Evolutionary conservation across 2,797 vertebrate species (phyloP).

Genomic region (Lagothrix lagotricha): DNA sequence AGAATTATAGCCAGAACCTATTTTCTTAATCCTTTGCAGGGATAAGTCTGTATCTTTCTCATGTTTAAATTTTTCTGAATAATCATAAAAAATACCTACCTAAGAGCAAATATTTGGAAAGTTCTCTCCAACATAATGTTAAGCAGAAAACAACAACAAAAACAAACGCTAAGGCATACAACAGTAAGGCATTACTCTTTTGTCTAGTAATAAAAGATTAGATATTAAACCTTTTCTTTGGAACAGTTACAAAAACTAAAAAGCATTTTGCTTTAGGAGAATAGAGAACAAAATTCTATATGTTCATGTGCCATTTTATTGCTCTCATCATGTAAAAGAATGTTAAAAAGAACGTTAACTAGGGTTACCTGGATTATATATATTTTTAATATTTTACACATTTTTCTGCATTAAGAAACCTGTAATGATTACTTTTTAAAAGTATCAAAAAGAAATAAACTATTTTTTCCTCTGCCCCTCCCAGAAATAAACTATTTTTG

Average conservation of each 20-base stretch:
- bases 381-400: background rate
- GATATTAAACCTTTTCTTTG: background rate
- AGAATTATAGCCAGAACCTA: background rate
- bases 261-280: background rate
- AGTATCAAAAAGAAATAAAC: background rate
- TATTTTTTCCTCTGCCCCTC: background rate
- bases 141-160: background rate
- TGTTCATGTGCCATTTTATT: background rate
- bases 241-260: background rate
- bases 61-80: background rate
- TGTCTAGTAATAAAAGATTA: constrained; percentile 19
- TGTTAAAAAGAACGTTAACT: background rate
- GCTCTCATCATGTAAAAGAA: background rate
- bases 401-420: constrained; percentile 7
- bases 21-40: background rate
- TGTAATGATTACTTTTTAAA: constrained; percentile 23
- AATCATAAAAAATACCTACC: background rate
- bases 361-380: background rate
- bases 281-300: constrained; percentile 2
- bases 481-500: constrained; percentile 4
- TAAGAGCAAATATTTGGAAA: background rate
- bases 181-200: background rate
- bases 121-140: background rate
- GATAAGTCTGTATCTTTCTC: background rate
- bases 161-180: background rate